Percentiles rank a stretch among this genome's conserved stretches.
Evolutionary conservation across 2,888 invertebrate species (phyloP).

Genomic region (Drosophila borealis): DNA sequence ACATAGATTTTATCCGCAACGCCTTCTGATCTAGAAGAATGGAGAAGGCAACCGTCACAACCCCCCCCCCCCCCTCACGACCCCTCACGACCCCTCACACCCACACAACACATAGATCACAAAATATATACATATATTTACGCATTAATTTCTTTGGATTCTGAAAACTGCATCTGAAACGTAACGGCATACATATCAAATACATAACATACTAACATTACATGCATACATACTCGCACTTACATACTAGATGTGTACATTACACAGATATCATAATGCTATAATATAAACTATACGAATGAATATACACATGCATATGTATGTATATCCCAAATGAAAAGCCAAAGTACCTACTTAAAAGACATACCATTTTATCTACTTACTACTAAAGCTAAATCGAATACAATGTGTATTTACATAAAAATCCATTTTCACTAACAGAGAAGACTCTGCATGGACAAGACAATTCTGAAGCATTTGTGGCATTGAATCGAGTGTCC

Average conservation of each 20-base stretch:
- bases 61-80: neutral
- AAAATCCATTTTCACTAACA: slow-evolving; percentile 36
- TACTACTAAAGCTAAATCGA: slow-evolving; percentile 44
- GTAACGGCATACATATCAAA: slow-evolving; percentile 82
- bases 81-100: slow-evolving; percentile 1
- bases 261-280: slow-evolving; percentile 27
- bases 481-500: slow-evolving; percentile 4
- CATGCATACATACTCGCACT: slow-evolving; percentile 52
- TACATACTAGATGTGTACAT: slow-evolving; percentile 26
- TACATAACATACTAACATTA: slow-evolving; percentile 59
- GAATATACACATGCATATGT: slow-evolving; percentile 25
- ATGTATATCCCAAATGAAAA: slow-evolving; percentile 60
- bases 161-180: slow-evolving; percentile 65
- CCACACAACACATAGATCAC: slow-evolving; percentile 7
- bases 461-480: slow-evolving; percentile 54
- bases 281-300: slow-evolving; percentile 33
- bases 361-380: slow-evolving; percentile 69
- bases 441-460: slow-evolving; percentile 35
- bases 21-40: slow-evolving; percentile 5
- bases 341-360: slow-evolving; percentile 80
- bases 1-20: slow-evolving; percentile 44
- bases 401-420: slow-evolving; percentile 47
- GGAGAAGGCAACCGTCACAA: slow-evolving; percentile 6
- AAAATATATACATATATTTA: slow-evolving; percentile 6
- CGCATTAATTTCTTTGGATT: slow-evolving; percentile 12